Percentiles rank a stretch among this genome's conserved stretches.
Evolutionary conservation across 2,113 vertebrate species (phyloP).

Genomic region (Chloebia gouldiae): DNA sequence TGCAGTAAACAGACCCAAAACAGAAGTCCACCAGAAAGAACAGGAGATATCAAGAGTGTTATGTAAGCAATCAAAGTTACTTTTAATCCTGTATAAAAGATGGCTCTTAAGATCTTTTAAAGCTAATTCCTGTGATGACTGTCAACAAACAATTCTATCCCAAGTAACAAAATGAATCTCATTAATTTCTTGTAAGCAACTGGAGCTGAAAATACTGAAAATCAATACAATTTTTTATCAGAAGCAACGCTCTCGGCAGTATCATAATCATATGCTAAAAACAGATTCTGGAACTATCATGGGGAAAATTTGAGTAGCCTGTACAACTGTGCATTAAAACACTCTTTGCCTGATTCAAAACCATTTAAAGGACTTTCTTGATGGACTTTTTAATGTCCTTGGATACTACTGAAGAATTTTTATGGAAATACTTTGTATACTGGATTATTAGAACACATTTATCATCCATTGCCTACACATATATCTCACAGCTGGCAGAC

Average conservation of each 20-base stretch:
- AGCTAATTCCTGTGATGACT: not conserved
- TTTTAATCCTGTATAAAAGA: not conserved
- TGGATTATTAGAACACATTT: slow-evolving; percentile 42
- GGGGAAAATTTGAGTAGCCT: slow-evolving; percentile 34
- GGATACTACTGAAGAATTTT: slow-evolving; percentile 48
- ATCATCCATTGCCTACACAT: slow-evolving; percentile 10
- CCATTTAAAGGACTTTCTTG: slow-evolving; percentile 20
- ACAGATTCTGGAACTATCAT: slow-evolving; percentile 33
- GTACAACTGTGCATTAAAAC: slow-evolving; percentile 9
- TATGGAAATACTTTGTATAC: slow-evolving; percentile 40
- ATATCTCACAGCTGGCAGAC: slow-evolving; percentile 38
- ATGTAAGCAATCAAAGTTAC: not conserved
- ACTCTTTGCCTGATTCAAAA: not conserved
- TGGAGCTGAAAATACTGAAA: not conserved
- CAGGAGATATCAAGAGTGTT: not conserved
- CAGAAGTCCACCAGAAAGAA: not conserved
- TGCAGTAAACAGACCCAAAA: not conserved
- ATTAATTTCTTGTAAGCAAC: not conserved
- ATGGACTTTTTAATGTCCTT: slow-evolving; percentile 45
- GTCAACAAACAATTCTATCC: not conserved
- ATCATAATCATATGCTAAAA: slow-evolving; percentile 13
- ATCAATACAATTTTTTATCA: not conserved
- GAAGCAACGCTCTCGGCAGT: not conserved
- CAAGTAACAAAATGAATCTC: not conserved
- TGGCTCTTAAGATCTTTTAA: not conserved